phyloP scores from a whole-genome alignment of 2,888 invertebrate genomes.

The Pandemis cinnamomeana region DNA sequence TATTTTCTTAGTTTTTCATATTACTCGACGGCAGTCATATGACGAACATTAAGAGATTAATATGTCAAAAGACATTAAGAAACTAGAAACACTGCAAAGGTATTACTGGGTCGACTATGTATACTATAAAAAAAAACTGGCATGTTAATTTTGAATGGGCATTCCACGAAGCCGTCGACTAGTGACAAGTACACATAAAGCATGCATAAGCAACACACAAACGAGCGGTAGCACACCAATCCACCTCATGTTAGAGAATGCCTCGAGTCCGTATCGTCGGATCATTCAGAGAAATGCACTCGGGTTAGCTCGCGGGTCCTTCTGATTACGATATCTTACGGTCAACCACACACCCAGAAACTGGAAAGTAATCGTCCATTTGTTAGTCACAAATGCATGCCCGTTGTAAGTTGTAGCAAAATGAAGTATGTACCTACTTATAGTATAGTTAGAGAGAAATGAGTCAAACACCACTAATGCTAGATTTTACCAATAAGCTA shows the following conservation, averaged over 20 bases:
- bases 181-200: constrained; percentile 27
- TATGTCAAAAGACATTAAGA: too few species aligned
- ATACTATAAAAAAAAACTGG: background rate
- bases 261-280: constrained; percentile 66
- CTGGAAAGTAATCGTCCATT: constrained; percentile 85
- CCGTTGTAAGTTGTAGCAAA: constrained; percentile 29
- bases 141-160: background rate
- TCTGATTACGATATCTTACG: constrained; percentile 98
- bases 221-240: constrained; percentile 60
- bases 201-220: constrained; percentile 46
- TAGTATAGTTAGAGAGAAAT: background rate
- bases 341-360: constrained; percentile 99
- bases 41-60: too few species aligned
- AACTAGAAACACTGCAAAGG: too few species aligned
- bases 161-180: constrained; percentile 11
- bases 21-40: too few species aligned
- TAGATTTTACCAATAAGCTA: background rate
- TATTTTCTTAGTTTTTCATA: too few species aligned
- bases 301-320: constrained; percentile 98
- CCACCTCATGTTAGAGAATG: constrained; percentile 75
- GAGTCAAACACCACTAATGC: background rate
- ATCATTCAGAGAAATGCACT: constrained; percentile 97
- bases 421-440: background rate
- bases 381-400: constrained; percentile 72
- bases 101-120: too few species aligned